Percentiles rank a stretch among this genome's conserved stretches.
Conservation (phyloP, 2,113 vertebrate species). For the Thamnaconus septentrionalis region DNA sequence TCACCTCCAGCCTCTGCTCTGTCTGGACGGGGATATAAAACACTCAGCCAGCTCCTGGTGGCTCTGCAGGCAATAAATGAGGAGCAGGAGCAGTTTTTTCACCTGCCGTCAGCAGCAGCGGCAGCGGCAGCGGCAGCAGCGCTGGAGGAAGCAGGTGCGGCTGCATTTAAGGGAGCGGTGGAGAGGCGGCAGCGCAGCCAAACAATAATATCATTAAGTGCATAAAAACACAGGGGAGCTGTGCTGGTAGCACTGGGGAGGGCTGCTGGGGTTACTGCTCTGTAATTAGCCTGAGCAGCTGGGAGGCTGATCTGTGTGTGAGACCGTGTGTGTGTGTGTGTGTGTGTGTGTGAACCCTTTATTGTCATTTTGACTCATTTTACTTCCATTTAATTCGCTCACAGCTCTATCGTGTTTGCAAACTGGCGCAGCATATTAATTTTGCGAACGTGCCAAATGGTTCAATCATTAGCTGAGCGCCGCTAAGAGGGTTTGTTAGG, state of each 20-base stretch:
- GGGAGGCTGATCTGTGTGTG: slow-evolving; percentile 22
- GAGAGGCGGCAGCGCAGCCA: slow-evolving; percentile 14
- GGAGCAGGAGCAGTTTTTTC: neutral
- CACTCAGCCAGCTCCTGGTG: neutral
- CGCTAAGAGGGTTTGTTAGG: too few species aligned
- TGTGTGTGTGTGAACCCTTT: slow-evolving; percentile 3
- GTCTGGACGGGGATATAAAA: slow-evolving; percentile 1
- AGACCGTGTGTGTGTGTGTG: slow-evolving; percentile 18
- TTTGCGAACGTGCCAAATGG: too few species aligned
- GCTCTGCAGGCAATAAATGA: slow-evolving; percentile 1
- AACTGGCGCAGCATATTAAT: neutral
- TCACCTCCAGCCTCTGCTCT: neutral
- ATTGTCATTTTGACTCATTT: slow-evolving; percentile 24
- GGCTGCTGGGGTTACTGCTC: slow-evolving; percentile 15
- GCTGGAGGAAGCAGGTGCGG: slow-evolving; percentile 37
- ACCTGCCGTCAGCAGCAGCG: slow-evolving; percentile 22
- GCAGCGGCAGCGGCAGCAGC: slow-evolving; percentile 32
- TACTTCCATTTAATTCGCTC: neutral
- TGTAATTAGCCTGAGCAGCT: slow-evolving; percentile 54
- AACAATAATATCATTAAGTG: slow-evolving; percentile 52
- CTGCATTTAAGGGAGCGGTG: slow-evolving; percentile 7
- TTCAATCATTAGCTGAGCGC: too few species aligned
- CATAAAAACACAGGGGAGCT: slow-evolving; percentile 33
- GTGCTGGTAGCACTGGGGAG: neutral
- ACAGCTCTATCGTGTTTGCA: neutral